Percentiles rank a stretch among this genome's conserved stretches.
Conservation (phyloP, 2,113 vertebrate species). For the Murina feae region DNA sequence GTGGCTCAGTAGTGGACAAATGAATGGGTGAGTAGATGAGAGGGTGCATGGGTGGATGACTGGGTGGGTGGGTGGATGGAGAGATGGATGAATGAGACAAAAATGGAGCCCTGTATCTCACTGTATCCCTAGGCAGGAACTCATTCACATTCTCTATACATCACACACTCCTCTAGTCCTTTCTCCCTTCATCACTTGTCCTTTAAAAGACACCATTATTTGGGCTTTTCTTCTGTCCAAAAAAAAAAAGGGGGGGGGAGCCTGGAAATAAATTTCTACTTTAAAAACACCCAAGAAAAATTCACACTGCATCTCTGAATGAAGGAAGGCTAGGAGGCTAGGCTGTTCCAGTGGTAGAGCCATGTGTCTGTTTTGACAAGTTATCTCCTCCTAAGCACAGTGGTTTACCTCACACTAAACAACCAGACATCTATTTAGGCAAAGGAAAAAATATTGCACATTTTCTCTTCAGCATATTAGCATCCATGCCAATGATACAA, state of each 20-base stretch:
- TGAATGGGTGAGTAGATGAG: too few species aligned
- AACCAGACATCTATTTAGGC: neutral
- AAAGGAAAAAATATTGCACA: neutral
- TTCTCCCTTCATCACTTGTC: neutral
- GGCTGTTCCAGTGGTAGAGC: neutral
- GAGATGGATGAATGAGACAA: neutral
- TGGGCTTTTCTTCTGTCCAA: neutral
- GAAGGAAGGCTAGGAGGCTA: neutral
- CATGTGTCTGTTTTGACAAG: conserved; percentile 21
- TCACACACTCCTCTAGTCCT: neutral
- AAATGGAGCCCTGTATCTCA: neutral
- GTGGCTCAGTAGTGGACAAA: too few species aligned
- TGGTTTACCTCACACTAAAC: conserved; percentile 38
- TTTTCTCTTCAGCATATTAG: conserved; percentile 13
- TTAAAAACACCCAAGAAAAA: neutral
- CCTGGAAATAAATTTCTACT: neutral
- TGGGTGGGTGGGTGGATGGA: neutral
- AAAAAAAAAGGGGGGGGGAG: neutral
- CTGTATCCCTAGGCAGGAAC: neutral
- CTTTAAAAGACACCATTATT: neutral
- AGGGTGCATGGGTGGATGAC: too few species aligned
- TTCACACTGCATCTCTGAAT: neutral
- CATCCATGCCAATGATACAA: neutral
- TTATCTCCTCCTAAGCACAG: neutral
- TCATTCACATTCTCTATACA: neutral